Evolutionary conservation across 2,888 invertebrate species (phyloP).

Genomic region (Rhimphoctona megacephalus): DNA sequence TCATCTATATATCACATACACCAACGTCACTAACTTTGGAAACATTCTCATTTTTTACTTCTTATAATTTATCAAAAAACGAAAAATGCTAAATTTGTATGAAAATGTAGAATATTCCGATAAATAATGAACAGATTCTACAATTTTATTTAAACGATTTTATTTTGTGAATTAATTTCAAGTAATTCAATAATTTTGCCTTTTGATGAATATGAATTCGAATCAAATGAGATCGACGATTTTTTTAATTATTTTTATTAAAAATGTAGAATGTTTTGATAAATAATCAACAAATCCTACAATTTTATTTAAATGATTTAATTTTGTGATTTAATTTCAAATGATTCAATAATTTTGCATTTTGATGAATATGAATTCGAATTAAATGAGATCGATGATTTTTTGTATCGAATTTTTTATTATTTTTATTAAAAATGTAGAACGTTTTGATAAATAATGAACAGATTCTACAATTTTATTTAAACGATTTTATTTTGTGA

Average conservation of each 20-base stretch:
- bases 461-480: no score
- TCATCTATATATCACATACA: slow-evolving; percentile 50
- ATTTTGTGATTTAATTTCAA: not conserved
- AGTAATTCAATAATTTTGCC: no score
- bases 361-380: not conserved
- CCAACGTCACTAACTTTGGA: not conserved
- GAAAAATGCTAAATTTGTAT: not conserved
- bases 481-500: no score
- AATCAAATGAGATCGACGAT: no score
- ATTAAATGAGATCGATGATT: not conserved
- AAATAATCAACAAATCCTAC: not conserved
- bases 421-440: no score
- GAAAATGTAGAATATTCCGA: not conserved
- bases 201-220: no score
- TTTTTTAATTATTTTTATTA: no score
- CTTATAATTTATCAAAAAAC: not conserved
- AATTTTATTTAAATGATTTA: not conserved
- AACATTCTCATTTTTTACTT: not conserved
- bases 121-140: no score
- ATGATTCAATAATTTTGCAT: not conserved
- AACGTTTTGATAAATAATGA: no score
- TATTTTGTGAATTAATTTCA: no score
- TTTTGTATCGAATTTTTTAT: not conserved
- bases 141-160: no score
- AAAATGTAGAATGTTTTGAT: not conserved